Percentiles rank a stretch among this genome's conserved stretches.
These are phyloP conservation scores for Drosophila miranda DNA, from an alignment of 1,140 invertebrate genomes.

Conservation along the genomic window DNA sequence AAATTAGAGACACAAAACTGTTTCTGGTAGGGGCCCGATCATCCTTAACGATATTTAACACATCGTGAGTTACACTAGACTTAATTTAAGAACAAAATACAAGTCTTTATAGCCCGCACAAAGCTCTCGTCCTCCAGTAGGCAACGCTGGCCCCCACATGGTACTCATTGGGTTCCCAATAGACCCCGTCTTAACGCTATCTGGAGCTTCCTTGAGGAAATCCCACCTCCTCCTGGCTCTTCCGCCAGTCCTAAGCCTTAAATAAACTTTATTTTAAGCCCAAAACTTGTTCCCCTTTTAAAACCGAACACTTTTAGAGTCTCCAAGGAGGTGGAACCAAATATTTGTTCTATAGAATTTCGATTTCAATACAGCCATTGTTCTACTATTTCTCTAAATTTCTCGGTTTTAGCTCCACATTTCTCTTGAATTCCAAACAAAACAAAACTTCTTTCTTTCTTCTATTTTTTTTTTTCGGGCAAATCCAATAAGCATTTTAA, in stretches of 20 bases:
- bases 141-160: conserved; percentile 68
- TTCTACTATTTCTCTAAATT: background rate
- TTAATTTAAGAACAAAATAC: conserved; percentile 15
- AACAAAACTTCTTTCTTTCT: conserved; percentile 3
- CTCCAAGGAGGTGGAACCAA: too few species aligned
- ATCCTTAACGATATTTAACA: conserved; percentile 19
- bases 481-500: conserved; percentile 68
- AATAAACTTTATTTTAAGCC: too few species aligned
- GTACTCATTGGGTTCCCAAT: conserved; percentile 74
- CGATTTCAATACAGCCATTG: background rate
- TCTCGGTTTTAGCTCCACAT: background rate
- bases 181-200: conserved; percentile 51
- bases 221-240: too few species aligned
- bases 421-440: background rate
- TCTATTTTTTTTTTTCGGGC: conserved; percentile 13
- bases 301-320: too few species aligned
- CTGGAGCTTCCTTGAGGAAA: too few species aligned
- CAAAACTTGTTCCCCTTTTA: too few species aligned
- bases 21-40: background rate
- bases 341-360: too few species aligned
- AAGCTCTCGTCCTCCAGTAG: conserved; percentile 75
- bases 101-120: conserved; percentile 62
- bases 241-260: too few species aligned
- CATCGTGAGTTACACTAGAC: conserved; percentile 16
- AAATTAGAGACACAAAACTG: background rate